Conservation (phyloP, 2,888 invertebrate genomes). For the Achlya flavicornis region DNA sequence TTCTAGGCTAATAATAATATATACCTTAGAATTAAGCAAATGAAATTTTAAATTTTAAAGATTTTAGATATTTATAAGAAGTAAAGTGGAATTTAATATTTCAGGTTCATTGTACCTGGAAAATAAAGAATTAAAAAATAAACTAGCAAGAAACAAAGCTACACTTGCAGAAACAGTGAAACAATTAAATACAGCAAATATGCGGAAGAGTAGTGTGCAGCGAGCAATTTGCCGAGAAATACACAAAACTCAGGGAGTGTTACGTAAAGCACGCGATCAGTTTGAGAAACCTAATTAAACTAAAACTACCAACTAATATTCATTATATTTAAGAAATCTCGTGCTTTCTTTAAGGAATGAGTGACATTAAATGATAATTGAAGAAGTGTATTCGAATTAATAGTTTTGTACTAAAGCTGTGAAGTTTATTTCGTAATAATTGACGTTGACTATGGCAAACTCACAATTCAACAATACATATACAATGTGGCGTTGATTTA, state of each 20-base stretch:
- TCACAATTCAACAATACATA: not conserved
- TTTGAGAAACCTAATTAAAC: slow-evolving; percentile 78
- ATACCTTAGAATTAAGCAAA: no score
- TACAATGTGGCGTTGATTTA: no score
- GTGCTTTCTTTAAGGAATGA: not conserved
- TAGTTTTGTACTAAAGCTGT: slow-evolving; percentile 5
- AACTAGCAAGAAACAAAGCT: slow-evolving; percentile 87
- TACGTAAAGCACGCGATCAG: slow-evolving; percentile 89
- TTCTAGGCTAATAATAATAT: no score
- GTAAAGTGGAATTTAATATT: slow-evolving; percentile 28
- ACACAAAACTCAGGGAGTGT: slow-evolving; percentile 90
- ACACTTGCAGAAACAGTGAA: slow-evolving; percentile 90
- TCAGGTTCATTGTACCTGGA: slow-evolving; percentile 82
- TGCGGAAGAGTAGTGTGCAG: slow-evolving; percentile 92
- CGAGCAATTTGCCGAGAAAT: slow-evolving; percentile 92
- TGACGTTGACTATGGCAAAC: not conserved
- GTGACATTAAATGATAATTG: not conserved
- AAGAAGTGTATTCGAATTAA: not conserved
- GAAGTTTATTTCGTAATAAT: not conserved
- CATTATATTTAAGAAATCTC: not conserved
- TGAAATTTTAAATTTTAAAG: no score
- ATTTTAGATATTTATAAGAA: not conserved
- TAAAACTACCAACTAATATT: not conserved
- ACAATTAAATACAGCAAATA: slow-evolving; percentile 90
- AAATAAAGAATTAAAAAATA: slow-evolving; percentile 88